phyloP scores from a whole-genome alignment of 2,888 invertebrate species.

The Camptogramma bilineatum region DNA sequence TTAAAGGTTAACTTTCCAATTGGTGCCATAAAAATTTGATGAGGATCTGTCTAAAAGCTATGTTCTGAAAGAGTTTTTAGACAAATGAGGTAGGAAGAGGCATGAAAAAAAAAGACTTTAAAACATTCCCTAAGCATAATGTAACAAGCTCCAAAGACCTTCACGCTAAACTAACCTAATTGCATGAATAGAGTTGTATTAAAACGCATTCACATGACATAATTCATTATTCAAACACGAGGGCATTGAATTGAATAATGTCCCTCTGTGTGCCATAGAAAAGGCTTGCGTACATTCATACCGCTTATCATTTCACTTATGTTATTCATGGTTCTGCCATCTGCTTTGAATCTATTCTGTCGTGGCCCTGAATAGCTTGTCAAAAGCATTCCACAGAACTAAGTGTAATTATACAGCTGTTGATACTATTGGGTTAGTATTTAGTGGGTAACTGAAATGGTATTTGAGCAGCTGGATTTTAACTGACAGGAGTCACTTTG shows the following conservation, averaged over 20 bases:
- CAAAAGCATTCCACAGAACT: background rate
- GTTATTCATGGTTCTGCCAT: constrained; percentile 12
- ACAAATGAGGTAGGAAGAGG: no score
- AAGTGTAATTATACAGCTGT: background rate
- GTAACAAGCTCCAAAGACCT: constrained; percentile 9
- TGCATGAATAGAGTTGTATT: constrained; percentile 28
- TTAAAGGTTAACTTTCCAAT: no score
- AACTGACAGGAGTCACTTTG: no score
- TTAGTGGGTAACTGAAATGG: background rate
- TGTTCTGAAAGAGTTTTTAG: background rate
- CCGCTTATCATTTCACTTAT: constrained; percentile 21
- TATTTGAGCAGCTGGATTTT: no score
- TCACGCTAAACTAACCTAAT: constrained; percentile 28
- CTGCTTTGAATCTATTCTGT: constrained; percentile 8
- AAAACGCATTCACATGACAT: constrained; percentile 33
- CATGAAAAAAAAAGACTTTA: background rate
- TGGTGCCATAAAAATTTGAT: no score
- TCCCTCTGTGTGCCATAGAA: constrained; percentile 33
- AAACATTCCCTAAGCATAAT: background rate
- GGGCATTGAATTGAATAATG: constrained; percentile 30
- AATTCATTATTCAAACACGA: constrained; percentile 30
- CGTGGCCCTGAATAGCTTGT: constrained; percentile 4
- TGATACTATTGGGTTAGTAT: background rate
- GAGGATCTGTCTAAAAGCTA: no score
- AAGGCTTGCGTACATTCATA: constrained; percentile 27